Base-by-base conservation (phyloP, 1,140 invertebrate genomes). In the Helicoverpa armigera region DNA sequence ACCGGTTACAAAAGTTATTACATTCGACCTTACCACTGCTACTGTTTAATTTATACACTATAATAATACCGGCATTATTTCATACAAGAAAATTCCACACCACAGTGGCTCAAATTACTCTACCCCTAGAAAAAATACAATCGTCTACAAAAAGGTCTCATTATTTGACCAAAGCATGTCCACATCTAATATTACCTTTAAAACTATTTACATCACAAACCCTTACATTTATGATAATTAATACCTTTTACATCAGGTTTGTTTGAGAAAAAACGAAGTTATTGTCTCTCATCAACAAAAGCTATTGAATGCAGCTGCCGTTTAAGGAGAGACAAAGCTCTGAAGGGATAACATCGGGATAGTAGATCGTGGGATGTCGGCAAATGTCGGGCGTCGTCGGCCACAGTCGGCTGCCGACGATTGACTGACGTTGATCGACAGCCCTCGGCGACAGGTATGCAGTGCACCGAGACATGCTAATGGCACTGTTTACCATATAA, bases 401-500 rank as follows among this genome's bases (percentile, higher is more conserved):
- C 69, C 35, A 13, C 13, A 48, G 70, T 82, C 80, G 53, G 60
- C 75, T 74, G 77, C 83, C 78, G 63, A 79, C 76, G 60, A 67
- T 61, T 79, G 88, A 87, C 79, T 88, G 92, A 92, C 92, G 82
- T 89, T 92, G 91, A 94, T 87, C 82, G 91, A 94, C 91, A 90
- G 86, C 73, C 82, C 84, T 85, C 85, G 73, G 73, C 75, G 86
- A 81, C 85, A 80, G 79, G 82, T 72, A 70, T 50, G 83, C 84
- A 84, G 85, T 83, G 79, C 79, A 77, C 54, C 72, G 80, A 88
- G 91, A 94, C 90, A 94, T 94, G 92, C 89, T 91, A 94, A 94
- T 92, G 87, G 83, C 80, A 74, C 88, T 88, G 90, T 83, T 93
- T 94, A 90, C 88, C 92, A 94, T 94, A 94, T 92, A 92, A 94